Base-by-base conservation (phyloP, 53 echinoderm and acorn worm species). In the Antedon mediterranea region DNA sequence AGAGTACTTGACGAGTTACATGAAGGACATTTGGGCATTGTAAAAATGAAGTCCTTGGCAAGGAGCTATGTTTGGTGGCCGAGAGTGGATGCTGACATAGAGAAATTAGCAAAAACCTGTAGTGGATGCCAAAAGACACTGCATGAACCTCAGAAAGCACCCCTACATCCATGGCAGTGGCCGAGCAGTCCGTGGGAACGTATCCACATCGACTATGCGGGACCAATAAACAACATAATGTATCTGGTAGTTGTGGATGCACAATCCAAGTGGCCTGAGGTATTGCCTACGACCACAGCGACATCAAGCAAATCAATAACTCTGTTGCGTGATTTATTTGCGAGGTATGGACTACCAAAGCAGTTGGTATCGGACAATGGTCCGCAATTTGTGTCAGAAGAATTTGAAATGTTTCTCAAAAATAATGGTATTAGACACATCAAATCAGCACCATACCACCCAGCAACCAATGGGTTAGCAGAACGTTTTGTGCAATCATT, bases 191-290 rank as follows among this genome's bases (percentile, higher is more conserved):
- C 82, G 11, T 85, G 89, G 82, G 77, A 80, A 74, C 73, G 85
- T 31, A 43, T 82, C 27, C 85, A 89, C 32, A 75, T 89, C 30
- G 89, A 89, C 33, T 89, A 85, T 77, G 85, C 85, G 15, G 85
- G 89, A 32, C 89, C 85, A 6, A 77, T 85, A 30, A 27, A 82
- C 11, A 85, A 82, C 31, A 77, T 83, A 18, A 86, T 89, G 89
- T 89, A 78, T 74, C 76, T 86, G 31, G n/a, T 85, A 6, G 81
- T 86, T 4, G 84, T 84, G 20, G 84, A 86, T 29, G 90, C 90
- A 14, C 81, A 86, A 72, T 86, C 86, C 32, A 89, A 89, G 72
- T 89, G 90, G 86, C 75, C 78, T 71, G 81, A 86, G 32, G 86
- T 86, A 28, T 70, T 86, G 30, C 71, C 72, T 18, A 86, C 81